phyloP scores from a whole-genome alignment of 2,797 vertebrate genomes.

The Lacerta bilineata region DNA sequence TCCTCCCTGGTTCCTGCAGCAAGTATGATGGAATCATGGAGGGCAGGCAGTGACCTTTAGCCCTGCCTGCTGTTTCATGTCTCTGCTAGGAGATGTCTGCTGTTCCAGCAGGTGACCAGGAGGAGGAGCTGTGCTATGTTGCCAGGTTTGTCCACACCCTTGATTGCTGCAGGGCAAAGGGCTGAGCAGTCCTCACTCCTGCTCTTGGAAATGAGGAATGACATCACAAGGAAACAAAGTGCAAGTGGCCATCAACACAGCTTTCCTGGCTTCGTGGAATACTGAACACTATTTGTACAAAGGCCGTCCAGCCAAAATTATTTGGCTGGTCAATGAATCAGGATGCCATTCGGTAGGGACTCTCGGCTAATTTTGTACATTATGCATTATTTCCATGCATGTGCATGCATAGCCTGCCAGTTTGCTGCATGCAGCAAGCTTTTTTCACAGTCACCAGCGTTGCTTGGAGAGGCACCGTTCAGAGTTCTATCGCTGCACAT shows the following conservation, averaged over 20 bases:
- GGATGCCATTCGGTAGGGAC: neutral
- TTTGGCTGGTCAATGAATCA: neutral
- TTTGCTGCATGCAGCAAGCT: neutral
- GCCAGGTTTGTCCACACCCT: neutral
- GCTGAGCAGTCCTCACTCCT: neutral
- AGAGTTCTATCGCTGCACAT: neutral
- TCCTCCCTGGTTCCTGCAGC: neutral
- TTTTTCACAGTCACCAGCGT: too few species aligned
- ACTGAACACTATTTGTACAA: neutral
- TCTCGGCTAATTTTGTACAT: neutral
- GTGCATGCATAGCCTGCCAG: neutral
- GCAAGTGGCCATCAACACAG: neutral
- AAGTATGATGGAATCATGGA: neutral
- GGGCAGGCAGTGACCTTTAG: neutral
- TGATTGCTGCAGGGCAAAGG: neutral
- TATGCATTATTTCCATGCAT: neutral
- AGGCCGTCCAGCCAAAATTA: neutral
- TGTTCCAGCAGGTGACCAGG: neutral
- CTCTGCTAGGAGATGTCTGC: neutral
- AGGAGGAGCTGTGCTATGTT: neutral
- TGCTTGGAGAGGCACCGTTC: neutral
- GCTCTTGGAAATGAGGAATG: neutral
- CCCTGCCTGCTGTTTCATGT: neutral
- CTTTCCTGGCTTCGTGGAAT: neutral
- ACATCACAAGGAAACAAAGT: neutral